Percentiles rank a stretch among this genome's conserved stretches.
Evolutionary conservation across 2,113 vertebrate species (phyloP).

Genomic region (Drymodes brunneopygia): DNA sequence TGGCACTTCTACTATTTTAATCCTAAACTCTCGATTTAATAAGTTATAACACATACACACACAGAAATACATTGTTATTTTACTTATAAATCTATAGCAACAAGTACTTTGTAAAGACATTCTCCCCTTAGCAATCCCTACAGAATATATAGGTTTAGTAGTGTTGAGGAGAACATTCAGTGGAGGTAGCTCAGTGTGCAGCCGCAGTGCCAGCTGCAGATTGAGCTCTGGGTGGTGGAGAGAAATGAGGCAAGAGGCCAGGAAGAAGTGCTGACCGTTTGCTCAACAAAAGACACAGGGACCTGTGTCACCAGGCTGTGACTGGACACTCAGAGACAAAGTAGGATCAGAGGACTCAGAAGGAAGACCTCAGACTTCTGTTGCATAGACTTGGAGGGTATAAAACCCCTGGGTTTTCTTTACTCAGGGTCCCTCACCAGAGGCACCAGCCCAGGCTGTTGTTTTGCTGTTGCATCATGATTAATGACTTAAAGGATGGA

Average conservation of each 20-base stretch:
- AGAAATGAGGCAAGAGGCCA: not conserved
- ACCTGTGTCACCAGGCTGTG: too few species aligned
- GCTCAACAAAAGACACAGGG: not conserved
- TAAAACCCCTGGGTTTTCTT: not conserved
- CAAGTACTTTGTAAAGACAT: not conserved
- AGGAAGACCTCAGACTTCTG: not conserved
- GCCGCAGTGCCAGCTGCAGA: not conserved
- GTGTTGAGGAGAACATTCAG: not conserved
- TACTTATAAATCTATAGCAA: not conserved
- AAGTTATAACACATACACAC: not conserved
- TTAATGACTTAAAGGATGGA: not conserved
- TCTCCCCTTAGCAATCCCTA: not conserved
- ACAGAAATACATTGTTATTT: not conserved
- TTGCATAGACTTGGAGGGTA: not conserved
- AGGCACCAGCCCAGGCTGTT: not conserved
- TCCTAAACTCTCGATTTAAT: not conserved
- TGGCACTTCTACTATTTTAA: not conserved
- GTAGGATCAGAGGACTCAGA: not conserved
- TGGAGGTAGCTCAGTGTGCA: not conserved
- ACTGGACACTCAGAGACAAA: not conserved
- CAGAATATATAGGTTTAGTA: not conserved
- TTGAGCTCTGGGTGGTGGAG: not conserved
- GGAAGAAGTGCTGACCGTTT: not conserved
- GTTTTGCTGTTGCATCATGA: rapidly evolving
- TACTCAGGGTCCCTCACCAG: not conserved